Evolutionary conservation across 1,140 invertebrate species (phyloP), one percentile per base, ranked within the genome.

Genomic region (Caenorhabditis remanei): DNA sequence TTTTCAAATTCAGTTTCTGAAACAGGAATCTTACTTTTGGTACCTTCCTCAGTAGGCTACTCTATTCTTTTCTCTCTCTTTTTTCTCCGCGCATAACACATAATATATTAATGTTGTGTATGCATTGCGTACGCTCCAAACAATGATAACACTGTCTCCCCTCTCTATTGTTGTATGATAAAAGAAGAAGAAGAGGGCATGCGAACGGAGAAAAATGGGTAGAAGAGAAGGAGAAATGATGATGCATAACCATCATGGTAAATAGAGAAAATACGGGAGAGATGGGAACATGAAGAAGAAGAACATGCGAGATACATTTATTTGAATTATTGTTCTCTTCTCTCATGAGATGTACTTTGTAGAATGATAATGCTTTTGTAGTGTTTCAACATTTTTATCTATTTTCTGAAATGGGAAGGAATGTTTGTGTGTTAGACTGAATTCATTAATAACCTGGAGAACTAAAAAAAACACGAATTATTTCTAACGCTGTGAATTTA

Each of bases 81-180:
- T 61, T 61, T 53, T 53, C 16, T 0, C 32, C 32, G 32, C 16
- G 50, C 50, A 53, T 53, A 53, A 53, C 16, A 11, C 50, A 11
- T 53, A 21, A 40, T 67, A 67, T 40, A 32, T 13, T 67, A 67
- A 67, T 67, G 19, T 67, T 41, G 41, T 7, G 32, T 41, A 67
- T 67, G 2, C 9, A 67, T 67, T 67, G 40, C 56, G 21, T 61
- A 11, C 11, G 50, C 50, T 53, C 50, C 50, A 53, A 53, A 53
- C 50, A 53, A 53, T 53, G 50, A 53, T 46, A 16, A 32, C 41
- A 19, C 65, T 32, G 32, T 79, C 46, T 50, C 46, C 21, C 71
- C 8, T n/a, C n/a, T 50, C 71, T 79, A 63, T 50, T 79, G 32
- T 79, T 46, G 50, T 53, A 53, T 53, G 50, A 53, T 53, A 53